Percentiles rank a stretch among this genome's conserved stretches.
These are phyloP conservation scores for Trypoxylus dichotomus DNA, from an alignment of 1,140 invertebrate species.

Conservation along the genomic window DNA sequence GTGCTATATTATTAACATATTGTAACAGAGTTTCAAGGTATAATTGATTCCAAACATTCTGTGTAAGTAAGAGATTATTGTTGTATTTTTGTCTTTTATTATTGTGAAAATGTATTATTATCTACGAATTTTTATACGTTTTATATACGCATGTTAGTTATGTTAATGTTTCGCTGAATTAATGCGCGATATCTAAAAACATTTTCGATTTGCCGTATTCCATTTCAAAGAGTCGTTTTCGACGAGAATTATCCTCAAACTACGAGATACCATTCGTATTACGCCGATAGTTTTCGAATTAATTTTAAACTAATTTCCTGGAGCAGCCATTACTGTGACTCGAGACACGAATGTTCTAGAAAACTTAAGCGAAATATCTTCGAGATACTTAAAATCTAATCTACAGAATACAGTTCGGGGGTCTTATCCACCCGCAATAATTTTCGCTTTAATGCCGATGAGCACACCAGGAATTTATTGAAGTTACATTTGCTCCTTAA, in stretches of 20 bases:
- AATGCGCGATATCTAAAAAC: background rate
- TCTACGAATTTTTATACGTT: no score
- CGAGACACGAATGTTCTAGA: background rate
- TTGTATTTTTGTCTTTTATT: no score
- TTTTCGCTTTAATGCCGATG: constrained; percentile 25
- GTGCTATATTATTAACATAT: no score
- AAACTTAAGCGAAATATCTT: constrained; percentile 11
- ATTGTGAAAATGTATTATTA: no score
- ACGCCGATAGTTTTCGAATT: background rate
- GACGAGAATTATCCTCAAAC: background rate
- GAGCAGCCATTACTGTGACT: background rate
- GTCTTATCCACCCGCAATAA: constrained; percentile 13
- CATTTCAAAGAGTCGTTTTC: background rate
- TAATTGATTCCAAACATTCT: no score
- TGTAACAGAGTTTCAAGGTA: no score
- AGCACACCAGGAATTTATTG: constrained; percentile 21
- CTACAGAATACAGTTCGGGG: constrained; percentile 10
- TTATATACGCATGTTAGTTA: no score
- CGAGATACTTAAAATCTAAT: constrained; percentile 21
- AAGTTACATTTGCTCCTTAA: constrained; percentile 19
- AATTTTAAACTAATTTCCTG: background rate
- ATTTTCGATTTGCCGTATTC: background rate
- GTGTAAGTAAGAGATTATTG: no score
- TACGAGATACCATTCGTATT: background rate
- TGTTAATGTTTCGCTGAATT: background rate